These are phyloP conservation scores for Melanostoma mellinum DNA, from an alignment of 2,888 invertebrate species.

Conservation along the genomic window DNA sequence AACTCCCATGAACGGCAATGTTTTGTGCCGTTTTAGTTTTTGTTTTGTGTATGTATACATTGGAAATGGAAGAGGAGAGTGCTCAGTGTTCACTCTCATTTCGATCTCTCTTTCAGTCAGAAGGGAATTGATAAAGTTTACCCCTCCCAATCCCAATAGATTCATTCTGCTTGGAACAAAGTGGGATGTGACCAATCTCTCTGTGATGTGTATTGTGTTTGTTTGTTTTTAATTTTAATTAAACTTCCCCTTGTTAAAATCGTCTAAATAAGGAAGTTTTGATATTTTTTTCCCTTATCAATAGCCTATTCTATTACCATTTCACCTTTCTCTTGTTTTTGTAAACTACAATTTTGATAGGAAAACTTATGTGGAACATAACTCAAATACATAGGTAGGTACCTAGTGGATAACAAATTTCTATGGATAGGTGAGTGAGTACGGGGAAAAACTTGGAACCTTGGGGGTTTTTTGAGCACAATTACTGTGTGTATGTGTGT, in stretches of 20 bases:
- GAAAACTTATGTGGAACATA: no score
- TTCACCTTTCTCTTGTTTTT: no score
- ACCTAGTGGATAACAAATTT: no score
- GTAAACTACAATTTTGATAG: no score
- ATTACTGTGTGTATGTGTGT: background rate
- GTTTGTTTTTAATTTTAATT: background rate
- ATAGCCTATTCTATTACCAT: no score
- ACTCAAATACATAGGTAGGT: no score
- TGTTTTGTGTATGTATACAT: conserved; percentile 19
- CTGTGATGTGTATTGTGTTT: background rate
- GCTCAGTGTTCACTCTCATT: background rate
- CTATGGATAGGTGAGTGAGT: no score
- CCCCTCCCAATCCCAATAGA: background rate
- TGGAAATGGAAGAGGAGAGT: background rate
- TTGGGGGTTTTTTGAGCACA: background rate
- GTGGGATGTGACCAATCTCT: conserved; percentile 7
- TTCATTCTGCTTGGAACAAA: conserved; percentile 24
- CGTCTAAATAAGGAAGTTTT: no score
- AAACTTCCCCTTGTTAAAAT: no score
- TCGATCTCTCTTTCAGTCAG: background rate
- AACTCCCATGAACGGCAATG: conserved; percentile 3
- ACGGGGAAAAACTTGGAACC: no score
- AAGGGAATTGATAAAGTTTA: background rate
- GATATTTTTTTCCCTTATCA: no score
- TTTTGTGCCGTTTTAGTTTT: conserved; percentile 37